Percentiles rank a stretch among this genome's conserved stretches.
Conservation (phyloP, 2,113 vertebrate genomes). For the Sorex fumeus region DNA sequence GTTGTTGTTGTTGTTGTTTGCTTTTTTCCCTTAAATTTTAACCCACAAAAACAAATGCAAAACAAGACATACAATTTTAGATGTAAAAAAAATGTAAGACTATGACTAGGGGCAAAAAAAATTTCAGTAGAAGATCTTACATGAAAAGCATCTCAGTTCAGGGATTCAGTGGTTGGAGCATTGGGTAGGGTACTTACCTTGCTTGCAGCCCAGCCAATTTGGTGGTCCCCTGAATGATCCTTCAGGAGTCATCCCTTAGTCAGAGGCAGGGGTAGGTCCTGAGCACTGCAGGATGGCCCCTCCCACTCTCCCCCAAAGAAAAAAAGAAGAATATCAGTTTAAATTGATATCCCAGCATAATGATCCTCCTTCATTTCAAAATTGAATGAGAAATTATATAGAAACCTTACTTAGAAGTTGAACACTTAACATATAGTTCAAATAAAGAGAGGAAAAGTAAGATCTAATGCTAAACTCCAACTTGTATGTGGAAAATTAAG, state of each 20-base stretch:
- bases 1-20: too few relatives aligned
- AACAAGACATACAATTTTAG: slow-evolving; percentile 58
- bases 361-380: not conserved
- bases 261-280: too few relatives aligned
- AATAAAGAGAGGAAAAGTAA: not conserved
- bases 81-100: slow-evolving; percentile 24
- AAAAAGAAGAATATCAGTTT: not conserved
- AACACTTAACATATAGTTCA: not conserved
- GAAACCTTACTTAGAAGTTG: not conserved
- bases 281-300: too few relatives aligned
- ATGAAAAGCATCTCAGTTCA: not conserved
- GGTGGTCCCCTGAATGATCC: too few relatives aligned
- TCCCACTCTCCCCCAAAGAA: too few relatives aligned
- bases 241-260: too few relatives aligned
- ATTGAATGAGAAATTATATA: not conserved
- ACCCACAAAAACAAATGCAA: slow-evolving; percentile 44
- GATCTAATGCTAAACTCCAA: not conserved
- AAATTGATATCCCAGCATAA: not conserved
- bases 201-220: too few relatives aligned
- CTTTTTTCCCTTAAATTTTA: slow-evolving; percentile 9
- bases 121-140: not conserved
- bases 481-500: not conserved
- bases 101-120: not conserved
- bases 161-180: too few relatives aligned
- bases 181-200: too few relatives aligned